Conservation (phyloP, 2,888 invertebrate genomes). For the Lasius platythorax region DNA sequence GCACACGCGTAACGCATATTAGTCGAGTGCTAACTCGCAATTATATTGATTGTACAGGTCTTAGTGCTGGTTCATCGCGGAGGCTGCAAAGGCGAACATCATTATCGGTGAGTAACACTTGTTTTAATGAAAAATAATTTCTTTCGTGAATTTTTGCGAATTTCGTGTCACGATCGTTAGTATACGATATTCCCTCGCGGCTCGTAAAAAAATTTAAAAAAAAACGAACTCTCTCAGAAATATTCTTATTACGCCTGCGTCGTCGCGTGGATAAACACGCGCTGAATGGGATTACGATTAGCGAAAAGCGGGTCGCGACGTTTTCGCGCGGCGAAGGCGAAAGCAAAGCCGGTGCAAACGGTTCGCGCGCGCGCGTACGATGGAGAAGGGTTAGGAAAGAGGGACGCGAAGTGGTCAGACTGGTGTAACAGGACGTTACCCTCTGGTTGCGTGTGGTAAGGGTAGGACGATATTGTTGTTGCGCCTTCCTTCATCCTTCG, state of each 20-base stretch:
- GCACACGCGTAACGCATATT: not conserved
- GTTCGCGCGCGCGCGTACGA: constrained; percentile 21
- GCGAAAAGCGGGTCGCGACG: constrained; percentile 47
- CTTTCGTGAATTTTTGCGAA: not conserved
- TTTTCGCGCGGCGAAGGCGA: constrained; percentile 57
- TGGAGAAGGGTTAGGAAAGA: constrained; percentile 57
- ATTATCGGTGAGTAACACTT: constrained; percentile 81
- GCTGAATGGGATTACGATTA: constrained; percentile 65
- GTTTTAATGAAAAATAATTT: constrained; percentile 8
- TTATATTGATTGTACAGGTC: constrained; percentile 72
- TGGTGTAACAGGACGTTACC: constrained; percentile 82
- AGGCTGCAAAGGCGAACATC: constrained; percentile 78
- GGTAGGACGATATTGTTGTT: constrained; percentile 65
- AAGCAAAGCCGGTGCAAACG: constrained; percentile 50
- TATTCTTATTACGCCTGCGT: not conserved
- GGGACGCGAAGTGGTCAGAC: constrained; percentile 77
- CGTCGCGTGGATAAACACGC: constrained; percentile 40
- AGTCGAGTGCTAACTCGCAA: constrained; percentile 58
- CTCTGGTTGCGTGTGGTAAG: constrained; percentile 66
- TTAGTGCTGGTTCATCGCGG: constrained; percentile 74
- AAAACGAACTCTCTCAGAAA: not conserved
- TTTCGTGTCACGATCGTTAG: not conserved
- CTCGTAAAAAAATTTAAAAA: not conserved
- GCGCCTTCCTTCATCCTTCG: constrained; percentile 58
- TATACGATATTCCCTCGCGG: not conserved